Percentiles rank a stretch among this genome's conserved stretches.
phyloP scores from a whole-genome alignment of 2,888 invertebrate species.

The Seira musarum region DNA sequence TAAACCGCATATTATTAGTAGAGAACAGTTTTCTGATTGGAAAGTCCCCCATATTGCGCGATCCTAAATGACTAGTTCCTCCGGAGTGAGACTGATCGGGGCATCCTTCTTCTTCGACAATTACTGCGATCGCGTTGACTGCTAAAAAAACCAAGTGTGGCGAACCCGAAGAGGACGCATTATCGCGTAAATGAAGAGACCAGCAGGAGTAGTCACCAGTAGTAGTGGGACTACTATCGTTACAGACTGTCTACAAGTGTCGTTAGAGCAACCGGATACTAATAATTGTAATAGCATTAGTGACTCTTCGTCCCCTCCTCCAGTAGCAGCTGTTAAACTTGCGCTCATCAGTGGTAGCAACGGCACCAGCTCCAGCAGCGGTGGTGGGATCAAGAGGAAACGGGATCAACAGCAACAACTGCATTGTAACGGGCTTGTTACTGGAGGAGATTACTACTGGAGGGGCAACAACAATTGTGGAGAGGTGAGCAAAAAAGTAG shows the following conservation, averaged over 20 bases:
- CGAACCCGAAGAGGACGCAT: not conserved
- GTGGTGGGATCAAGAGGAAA: conserved; percentile 34
- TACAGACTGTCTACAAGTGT: too few species aligned
- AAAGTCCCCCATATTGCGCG: not conserved
- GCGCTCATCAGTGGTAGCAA: not conserved
- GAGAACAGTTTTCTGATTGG: not conserved
- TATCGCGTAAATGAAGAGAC: conserved; percentile 49
- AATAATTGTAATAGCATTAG: too few species aligned
- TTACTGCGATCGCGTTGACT: too few species aligned
- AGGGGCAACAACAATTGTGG: conserved; percentile 7
- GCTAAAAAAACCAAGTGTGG: too few species aligned
- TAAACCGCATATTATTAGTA: not conserved
- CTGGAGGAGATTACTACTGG: too few species aligned
- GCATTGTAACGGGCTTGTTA: not conserved
- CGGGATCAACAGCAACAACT: conserved; percentile 12
- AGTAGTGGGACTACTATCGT: not conserved
- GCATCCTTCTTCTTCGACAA: not conserved
- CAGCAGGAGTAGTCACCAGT: conserved; percentile 20
- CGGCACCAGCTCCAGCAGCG: not conserved
- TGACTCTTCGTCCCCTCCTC: conserved; percentile 2
- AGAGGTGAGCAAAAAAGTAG: not conserved
- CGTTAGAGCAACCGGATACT: too few species aligned
- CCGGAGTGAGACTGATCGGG: not conserved
- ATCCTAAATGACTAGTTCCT: not conserved
- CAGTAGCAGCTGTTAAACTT: not conserved